Evolutionary conservation across 1,140 invertebrate genomes (phyloP), one percentile per base, ranked within the genome.

Genomic region (Bombus sylvicola): DNA sequence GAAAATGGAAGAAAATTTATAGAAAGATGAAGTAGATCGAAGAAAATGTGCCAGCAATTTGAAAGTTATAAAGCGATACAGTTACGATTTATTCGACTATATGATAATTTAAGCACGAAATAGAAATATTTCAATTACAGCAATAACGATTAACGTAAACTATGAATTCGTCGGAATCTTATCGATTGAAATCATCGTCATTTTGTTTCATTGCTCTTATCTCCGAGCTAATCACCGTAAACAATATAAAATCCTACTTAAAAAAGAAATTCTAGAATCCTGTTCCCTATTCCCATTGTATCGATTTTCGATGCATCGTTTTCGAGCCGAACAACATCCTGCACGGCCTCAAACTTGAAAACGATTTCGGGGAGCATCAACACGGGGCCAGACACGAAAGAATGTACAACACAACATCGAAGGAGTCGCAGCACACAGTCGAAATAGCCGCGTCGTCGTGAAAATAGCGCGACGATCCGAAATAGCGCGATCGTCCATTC

Each of bases 391-490:
- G 74, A 76, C 74, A n/a, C 74, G 34, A 59, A 57, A 39, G 31
- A 57, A 76, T 75, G 57, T 28, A 31, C 31, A 41, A 57, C 18
- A 37, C 47, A 31, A 76, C 31, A 39, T 73, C 72, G 41, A 39
- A 15, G 25, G 25, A 76, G 74, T 28, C 59, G 34, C 25, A 18
- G 74, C 25, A 39, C 25, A n/a, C 74, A 18, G 25, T 25, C 1
- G 53, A n/a, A 76, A 76, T 59, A 59, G 74, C 53, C 12, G 10
- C 10, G 28, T 1, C 34, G 74, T n/a, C 13, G 64, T 34, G 64
- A 76, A 57, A 76, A 76, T 76, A 76, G 53, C 74, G 25, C 34
- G 41, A 59, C 53, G 53, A 59, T 39, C 53, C 25, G 34, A 76
- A 59, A 57, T 57, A 76, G 41, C 41, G 5, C 47, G 47, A 76